These are phyloP conservation scores for Campoletis raptor DNA, from an alignment of 2,888 invertebrate genomes.

Conservation along the genomic window DNA sequence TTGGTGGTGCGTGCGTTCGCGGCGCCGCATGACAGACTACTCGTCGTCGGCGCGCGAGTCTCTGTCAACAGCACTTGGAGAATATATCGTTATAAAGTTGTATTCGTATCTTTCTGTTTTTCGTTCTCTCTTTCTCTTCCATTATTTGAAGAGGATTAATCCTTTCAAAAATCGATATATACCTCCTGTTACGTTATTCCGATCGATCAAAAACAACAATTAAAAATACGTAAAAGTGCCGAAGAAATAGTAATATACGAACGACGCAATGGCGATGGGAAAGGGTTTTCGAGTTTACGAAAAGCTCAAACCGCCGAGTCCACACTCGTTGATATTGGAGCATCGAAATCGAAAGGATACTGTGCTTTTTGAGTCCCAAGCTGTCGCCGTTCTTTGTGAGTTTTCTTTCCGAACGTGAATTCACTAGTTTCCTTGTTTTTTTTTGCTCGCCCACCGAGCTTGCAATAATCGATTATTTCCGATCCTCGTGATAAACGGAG, in stretches of 20 bases:
- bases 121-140: not conserved
- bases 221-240: constrained; percentile 5
- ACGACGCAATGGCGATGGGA: constrained; percentile 93
- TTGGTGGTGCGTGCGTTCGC: constrained; percentile 41
- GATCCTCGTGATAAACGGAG: not conserved
- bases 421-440: constrained; percentile 6
- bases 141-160: not conserved
- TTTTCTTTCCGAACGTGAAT: constrained; percentile 68
- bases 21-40: constrained; percentile 66
- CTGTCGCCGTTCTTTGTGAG: constrained; percentile 93
- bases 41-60: constrained; percentile 63
- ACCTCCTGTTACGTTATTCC: not conserved
- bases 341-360: constrained; percentile 95
- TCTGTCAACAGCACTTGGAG: constrained; percentile 56
- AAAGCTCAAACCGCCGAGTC: constrained; percentile 93
- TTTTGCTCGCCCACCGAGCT: constrained; percentile 15
- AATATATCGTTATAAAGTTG: constrained; percentile 15
- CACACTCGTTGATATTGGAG: constrained; percentile 96
- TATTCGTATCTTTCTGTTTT: not conserved
- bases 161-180: not conserved
- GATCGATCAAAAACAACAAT: not conserved
- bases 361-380: constrained; percentile 96
- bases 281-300: constrained; percentile 96
- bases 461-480: constrained; percentile 44
- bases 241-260: constrained; percentile 1